Base-by-base conservation (phyloP, 2,888 invertebrate genomes). In the Deilephila elpenor region DNA sequence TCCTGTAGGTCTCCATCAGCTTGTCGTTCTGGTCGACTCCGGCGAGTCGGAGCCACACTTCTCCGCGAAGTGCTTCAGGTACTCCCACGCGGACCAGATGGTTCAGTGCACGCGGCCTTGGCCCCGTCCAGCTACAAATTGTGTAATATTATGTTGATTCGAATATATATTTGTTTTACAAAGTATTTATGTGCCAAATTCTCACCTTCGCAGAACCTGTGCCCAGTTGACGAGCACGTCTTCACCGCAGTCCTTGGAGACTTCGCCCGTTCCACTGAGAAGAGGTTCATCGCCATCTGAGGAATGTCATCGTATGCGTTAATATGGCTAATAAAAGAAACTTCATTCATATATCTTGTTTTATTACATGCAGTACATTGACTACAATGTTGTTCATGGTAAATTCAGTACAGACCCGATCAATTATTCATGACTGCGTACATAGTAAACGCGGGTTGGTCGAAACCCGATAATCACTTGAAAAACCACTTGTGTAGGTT, bases 21-120 rank as follows among this genome's bases (percentile, higher is more conserved):
- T 97, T 96, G 75, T 96, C 96, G 84, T 97, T 97, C 86, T 97
- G 97, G 82, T 98, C 97, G 73, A 98, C 97, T 60, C 97, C 98
- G 20, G 99, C 98, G 78, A 99, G 94, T 75, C 99, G 96, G 89
- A 99, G 98, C 99, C 99, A 99, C 70, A 99, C 98, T 92, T 99
- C 99, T 0, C 99, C 99, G 60, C 99, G 96, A 53, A 99, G 94
- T 0, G 99, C 98, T 89, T 99, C 99, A 0, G 99, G 99, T 72
- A 99, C 97, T 0, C 99, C 99, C 77, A 96, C 95, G 64, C 96
- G 96, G 0, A 99, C 98, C 61, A 99, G 91, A n/a, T 96, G 94
- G 2, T 96, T 95, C 71, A 99, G 91, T 78, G 98, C 97, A 78
- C 98, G 97, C 0, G 99, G 99, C n/a, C 98, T 95, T 19, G 96